Evolutionary conservation across 2,113 vertebrate species (phyloP), one percentile per base, ranked within the genome.

Genomic region (Aptenodytes forsteri): DNA sequence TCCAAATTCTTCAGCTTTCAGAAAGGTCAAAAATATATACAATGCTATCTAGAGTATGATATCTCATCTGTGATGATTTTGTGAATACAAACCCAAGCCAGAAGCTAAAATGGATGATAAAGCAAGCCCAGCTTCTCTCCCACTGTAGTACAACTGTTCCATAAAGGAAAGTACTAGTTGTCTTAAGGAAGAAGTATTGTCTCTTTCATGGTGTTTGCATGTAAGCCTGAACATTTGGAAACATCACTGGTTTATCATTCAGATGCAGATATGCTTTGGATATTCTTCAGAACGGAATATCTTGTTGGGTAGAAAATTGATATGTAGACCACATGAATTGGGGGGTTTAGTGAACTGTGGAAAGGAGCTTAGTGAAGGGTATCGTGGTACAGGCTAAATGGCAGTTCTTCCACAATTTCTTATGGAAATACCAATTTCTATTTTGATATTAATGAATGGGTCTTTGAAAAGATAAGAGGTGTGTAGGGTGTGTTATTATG

Each of bases 1-100:
- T 88, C 69, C 81, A 85, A 98, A 97, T 97, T 89, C 23, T 54
- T 95, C 70, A 85, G 29, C 46, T 83, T 90, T 91, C 46, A 77
- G 30, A 91, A 90, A 97, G 50, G 47, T 94, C 84, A 97, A 40
- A 40, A 97, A n/a, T 50, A 29, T n/a, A 79, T 66, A 49, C 12
- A 61, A 76, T 73, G 14, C 4, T 82, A 22, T 32, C 13, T 21
- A 55, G 17, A 58, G 17, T 72, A 82, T 11, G 66, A 8, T 30
- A 71, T 27, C 36, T 52, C 27, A 42, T 30, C 12, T 54, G 27
- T 42, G 9, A 62, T 36, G 30, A 62, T 90, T 79, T 59, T 71
- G 15, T 54, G 17, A 50, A 70, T 29, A 54, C 7, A 91, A 46
- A 69, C 4, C 1, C 2, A 0, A 47, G 13, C 14, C 11, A 77